Evolutionary conservation across 1,140 invertebrate genomes (phyloP), one percentile per base, ranked within the genome.

Genomic region (Drosophila repletoides): DNA sequence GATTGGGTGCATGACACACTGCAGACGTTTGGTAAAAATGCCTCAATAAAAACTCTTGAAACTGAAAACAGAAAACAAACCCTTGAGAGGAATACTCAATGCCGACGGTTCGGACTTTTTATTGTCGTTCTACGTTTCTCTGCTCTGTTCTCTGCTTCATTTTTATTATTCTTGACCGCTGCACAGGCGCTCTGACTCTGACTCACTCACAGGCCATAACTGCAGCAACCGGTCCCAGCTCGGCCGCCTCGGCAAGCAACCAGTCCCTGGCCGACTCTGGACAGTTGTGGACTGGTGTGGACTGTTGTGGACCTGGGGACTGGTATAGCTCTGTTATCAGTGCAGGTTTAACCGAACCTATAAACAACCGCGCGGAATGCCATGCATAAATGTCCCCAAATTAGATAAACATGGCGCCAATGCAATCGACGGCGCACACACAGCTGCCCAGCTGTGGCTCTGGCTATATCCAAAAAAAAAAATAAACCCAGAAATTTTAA

Each of bases 371-470:
- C 84, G 80, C 84, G 84, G 88, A 89, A 89, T 89, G 88, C 86
- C 88, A 89, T 89, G 88, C 88, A 89, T 89, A 89, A 87, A 89
- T 88, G 88, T 89, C 88, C 88, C 88, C 88, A 89, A 89, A 89
- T 89, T 89, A 89, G 88, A 89, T 89, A 89, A 89, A 89, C 83
- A 89, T 89, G 88, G 88, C 88, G 88, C 88, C 88, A 89, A 89
- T 89, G 84, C 84, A 89, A 89, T 89, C 88, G 88, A 56, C 81
- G 38, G 14, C 51, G 61, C 70, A 75, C 61, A 56, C 68, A 71
- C 68, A 76, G 51, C 40, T 60, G 48, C 41, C 41, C 61, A 48
- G 17, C 46, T 55, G 36, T 10, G 21, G 19, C 56, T 22, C 29
- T 22, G 22, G 21, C n/a, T n/a, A n/a, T n/a, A n/a, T n/a, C n/a